A percentile compares a stretch with the other conserved stretches of the same genome.
Conservation (phyloP, 2,113 vertebrate genomes). For the Trichechus manatus region DNA sequence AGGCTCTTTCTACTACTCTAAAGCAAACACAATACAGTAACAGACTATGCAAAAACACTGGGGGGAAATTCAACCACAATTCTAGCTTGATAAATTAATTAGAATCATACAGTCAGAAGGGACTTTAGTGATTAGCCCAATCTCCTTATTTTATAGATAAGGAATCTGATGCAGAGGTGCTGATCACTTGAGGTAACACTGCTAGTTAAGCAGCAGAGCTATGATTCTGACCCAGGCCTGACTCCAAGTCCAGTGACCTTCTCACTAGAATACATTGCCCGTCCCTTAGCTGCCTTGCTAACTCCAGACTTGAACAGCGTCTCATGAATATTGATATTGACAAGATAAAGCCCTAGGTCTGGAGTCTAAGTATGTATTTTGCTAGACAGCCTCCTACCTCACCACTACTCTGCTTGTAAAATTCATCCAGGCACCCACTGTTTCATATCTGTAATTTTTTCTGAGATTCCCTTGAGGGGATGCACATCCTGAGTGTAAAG, state of each 20-base stretch:
- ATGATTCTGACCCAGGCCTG: background rate
- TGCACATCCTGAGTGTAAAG: background rate
- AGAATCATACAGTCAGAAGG: background rate
- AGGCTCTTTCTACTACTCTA: background rate
- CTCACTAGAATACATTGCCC: background rate
- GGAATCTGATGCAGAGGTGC: background rate
- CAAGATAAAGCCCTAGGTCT: conserved; percentile 20
- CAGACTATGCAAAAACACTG: background rate
- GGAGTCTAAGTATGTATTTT: conserved; percentile 1
- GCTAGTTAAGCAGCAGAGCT: background rate
- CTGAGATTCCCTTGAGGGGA: background rate
- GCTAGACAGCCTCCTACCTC: conserved; percentile 32
- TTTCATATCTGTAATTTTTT: conserved; percentile 44
- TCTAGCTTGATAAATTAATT: background rate
- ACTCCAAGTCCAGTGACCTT: background rate
- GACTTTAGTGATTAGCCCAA: background rate
- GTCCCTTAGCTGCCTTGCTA: background rate
- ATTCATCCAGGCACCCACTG: conserved; percentile 23
- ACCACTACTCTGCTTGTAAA: conserved; percentile 48
- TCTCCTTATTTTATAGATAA: background rate
- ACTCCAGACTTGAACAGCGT: background rate
- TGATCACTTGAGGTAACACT: background rate
- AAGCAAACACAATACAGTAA: background rate
- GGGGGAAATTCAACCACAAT: background rate
- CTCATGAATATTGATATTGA: conserved; percentile 56